A percentile compares a stretch with the other conserved stretches of the same genome.
These are phyloP conservation scores for Platyscapa corneri DNA, from an alignment of 1,140 invertebrate genomes.

Conservation along the genomic window DNA sequence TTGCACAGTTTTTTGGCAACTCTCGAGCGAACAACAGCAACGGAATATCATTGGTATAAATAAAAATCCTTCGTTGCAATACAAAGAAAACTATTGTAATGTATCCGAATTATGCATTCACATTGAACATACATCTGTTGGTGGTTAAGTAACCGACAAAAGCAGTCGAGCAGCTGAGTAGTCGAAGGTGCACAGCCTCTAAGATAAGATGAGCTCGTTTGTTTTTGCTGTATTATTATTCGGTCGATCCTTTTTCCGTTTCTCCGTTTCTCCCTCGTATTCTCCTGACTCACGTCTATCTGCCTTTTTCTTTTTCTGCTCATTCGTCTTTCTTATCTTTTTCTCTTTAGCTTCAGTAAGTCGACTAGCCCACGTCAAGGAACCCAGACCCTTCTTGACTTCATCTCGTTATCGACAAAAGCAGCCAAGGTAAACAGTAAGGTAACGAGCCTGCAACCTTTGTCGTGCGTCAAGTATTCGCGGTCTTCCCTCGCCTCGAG, in stretches of 20 bases:
- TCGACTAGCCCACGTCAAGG: background rate
- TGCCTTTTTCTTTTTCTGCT: background rate
- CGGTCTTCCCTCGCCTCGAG: slow-evolving; percentile 29
- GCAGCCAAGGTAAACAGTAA: slow-evolving; percentile 40
- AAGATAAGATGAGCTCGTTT: background rate
- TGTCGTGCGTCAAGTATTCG: slow-evolving; percentile 10
- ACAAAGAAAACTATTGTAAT: background rate
- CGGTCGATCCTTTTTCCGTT: background rate
- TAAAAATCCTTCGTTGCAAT: background rate
- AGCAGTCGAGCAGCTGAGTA: background rate
- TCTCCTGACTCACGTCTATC: background rate
- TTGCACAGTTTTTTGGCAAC: background rate
- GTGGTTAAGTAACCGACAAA: background rate
- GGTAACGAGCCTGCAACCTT: slow-evolving; percentile 51
- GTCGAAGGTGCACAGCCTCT: background rate
- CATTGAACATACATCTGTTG: background rate
- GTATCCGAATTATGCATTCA: slow-evolving; percentile 30
- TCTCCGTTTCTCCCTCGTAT: background rate
- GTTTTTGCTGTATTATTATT: background rate
- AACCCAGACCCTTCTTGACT: slow-evolving; percentile 15
- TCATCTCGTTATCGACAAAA: slow-evolving; percentile 52
- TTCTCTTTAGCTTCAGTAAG: background rate
- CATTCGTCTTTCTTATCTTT: background rate
- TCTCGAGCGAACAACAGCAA: background rate
- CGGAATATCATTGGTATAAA: too few relatives aligned